Evolutionary conservation across 1,140 invertebrate species (phyloP).

Genomic region (Cyphomyrmex costatus): DNA sequence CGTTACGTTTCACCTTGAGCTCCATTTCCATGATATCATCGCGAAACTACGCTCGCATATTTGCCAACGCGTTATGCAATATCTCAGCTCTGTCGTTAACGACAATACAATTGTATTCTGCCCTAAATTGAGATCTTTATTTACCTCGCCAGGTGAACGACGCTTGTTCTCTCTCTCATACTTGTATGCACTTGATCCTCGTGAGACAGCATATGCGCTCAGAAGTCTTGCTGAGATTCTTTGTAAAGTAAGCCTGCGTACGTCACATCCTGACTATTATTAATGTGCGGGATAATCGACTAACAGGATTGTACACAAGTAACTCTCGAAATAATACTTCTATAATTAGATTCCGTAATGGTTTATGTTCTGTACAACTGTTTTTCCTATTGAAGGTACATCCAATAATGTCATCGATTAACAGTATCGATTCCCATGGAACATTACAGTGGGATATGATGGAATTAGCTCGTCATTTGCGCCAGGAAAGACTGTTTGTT

Average conservation of each 20-base stretch:
- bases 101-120: too few relatives aligned
- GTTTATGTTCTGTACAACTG: background rate
- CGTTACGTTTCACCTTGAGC: background rate
- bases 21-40: slow-evolving; percentile 31
- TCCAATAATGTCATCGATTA: slow-evolving; percentile 84
- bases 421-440: slow-evolving; percentile 83
- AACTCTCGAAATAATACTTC: slow-evolving; percentile 1
- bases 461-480: slow-evolving; percentile 90
- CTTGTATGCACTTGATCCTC: background rate
- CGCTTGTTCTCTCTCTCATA: background rate
- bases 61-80: slow-evolving; percentile 53
- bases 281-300: slow-evolving; percentile 27
- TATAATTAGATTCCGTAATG: background rate
- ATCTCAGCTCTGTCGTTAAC: background rate
- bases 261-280: background rate
- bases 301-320: slow-evolving; percentile 53
- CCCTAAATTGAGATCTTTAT: slow-evolving; percentile 19
- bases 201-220: slow-evolving; percentile 11
- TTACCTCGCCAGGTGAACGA: slow-evolving; percentile 36
- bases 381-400: slow-evolving; percentile 18
- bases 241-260: background rate
- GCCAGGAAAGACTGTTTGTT: slow-evolving; percentile 92
- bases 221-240: background rate
- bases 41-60: background rate
- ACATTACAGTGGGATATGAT: slow-evolving; percentile 88